Percentiles rank a stretch among this genome's conserved stretches.
These are phyloP conservation scores for Hippocampus kuda DNA, from an alignment of 2,797 vertebrate genomes.

Conservation along the genomic window DNA sequence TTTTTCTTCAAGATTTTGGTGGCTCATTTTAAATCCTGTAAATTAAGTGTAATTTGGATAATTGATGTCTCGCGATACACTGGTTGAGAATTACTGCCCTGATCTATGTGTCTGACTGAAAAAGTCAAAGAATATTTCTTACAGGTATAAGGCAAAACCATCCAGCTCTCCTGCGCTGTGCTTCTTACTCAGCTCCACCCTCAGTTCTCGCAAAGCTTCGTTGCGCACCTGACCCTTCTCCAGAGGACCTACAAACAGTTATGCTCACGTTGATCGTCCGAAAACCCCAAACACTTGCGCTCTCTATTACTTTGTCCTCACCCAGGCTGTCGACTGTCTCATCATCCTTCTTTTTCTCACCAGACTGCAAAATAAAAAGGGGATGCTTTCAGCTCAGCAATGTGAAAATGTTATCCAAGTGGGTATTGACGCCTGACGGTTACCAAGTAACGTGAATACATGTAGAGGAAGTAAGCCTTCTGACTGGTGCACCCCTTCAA, in stretches of 20 bases:
- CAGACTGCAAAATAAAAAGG: conserved; percentile 70
- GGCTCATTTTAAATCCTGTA: too few species aligned
- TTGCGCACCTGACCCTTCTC: conserved; percentile 98
- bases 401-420: neutral
- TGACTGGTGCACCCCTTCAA: conserved; percentile 89
- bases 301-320: conserved; percentile 52
- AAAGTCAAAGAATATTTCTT: conserved; percentile 36
- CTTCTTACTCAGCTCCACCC: conserved; percentile 96
- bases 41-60: too few species aligned
- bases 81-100: too few species aligned
- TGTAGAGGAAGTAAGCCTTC: conserved; percentile 96
- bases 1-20: too few species aligned
- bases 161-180: conserved; percentile 87
- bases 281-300: neutral
- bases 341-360: conserved; percentile 98
- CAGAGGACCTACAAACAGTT: conserved; percentile 74
- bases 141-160: conserved; percentile 95
- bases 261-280: neutral
- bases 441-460: conserved; percentile 98
- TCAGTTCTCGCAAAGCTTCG: conserved; percentile 85
- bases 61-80: too few species aligned
- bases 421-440: conserved; percentile 8
- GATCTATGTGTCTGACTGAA: too few species aligned
- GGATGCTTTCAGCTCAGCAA: neutral
- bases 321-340: conserved; percentile 97